Base-by-base conservation (phyloP, 2,797 vertebrate genomes). In the Gymnopithys bicolor region DNA sequence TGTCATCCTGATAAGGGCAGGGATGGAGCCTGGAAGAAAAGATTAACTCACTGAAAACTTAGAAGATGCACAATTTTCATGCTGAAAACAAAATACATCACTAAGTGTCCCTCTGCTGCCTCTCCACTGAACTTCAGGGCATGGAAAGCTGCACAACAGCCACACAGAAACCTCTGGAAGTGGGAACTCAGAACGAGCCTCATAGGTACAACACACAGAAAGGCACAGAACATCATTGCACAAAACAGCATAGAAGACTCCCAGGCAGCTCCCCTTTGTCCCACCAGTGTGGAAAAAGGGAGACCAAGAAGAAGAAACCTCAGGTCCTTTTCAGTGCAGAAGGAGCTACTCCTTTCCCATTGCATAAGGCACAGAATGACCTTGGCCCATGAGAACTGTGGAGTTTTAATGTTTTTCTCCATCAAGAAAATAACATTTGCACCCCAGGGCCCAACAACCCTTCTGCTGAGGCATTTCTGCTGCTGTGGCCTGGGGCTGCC, bases 361-460 rank as follows among this genome's bases (percentile, higher is more conserved):
- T 18, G 15, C 7, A 10, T 1, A 1, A 67, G 52, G 41, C 51
- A 81, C n/a, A 32, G 32, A 24, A 37, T 3, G 6, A 13, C n/a
- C 66, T 33, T 37, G n/a, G 21, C 35, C 16, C 16, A 5, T 5
- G 24, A 53, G 19, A 39, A 48, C 2, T 63, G 35, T 12, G 49
- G n/a, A 19, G 27, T 58, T 63, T 60, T 30, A 16, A 22, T 0
- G 2, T 11, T 49, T 59, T 73, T 5, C 51, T 76, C 30, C 49
- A 32, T 22, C 33, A 10, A 59, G 15, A 59, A n/a, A 21, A 23
- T 22, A 16, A 63, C 51, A 43, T 68, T 11, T 56, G 19, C 32
- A 64, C 3, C 22, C 7, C 27, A n/a, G 35, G 10, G 14, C 16
- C 23, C 32, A 27, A 13, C 0, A 4, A 0, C n/a, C 33, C 13